Conservation (phyloP, 2,888 invertebrate genomes). For the Pterostichus niger region DNA sequence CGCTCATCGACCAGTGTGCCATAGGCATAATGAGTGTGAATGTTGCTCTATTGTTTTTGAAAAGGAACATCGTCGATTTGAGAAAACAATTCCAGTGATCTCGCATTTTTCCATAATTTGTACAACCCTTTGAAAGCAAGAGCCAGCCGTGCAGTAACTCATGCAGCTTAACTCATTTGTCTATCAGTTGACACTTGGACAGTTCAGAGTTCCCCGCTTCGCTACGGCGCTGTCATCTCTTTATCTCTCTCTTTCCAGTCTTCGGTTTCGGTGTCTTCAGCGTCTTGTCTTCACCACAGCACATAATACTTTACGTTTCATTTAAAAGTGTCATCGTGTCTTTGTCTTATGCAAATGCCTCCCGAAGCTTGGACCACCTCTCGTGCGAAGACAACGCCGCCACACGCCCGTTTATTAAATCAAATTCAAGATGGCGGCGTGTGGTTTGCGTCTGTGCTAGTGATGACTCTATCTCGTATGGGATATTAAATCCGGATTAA, state of each 20-base stretch:
- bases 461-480: slow-evolving; percentile 14
- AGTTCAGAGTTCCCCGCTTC: background rate
- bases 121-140: too few relatives aligned
- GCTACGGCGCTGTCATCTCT: background rate
- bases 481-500: background rate
- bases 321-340: slow-evolving; percentile 66
- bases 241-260: background rate
- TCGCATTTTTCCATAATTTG: too few relatives aligned
- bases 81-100: too few relatives aligned
- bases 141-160: background rate
- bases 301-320: slow-evolving; percentile 60
- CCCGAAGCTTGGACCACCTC: slow-evolving; percentile 53
- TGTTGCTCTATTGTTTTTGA: too few relatives aligned
- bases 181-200: slow-evolving; percentile 28
- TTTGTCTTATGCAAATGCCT: slow-evolving; percentile 64
- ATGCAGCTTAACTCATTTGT: slow-evolving; percentile 33
- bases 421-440: slow-evolving; percentile 50
- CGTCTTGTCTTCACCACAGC: slow-evolving; percentile 37
- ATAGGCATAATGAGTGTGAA: too few relatives aligned
- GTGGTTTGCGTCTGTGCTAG: too few relatives aligned
- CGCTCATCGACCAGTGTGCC: too few relatives aligned
- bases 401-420: slow-evolving; percentile 54
- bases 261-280: slow-evolving; percentile 12
- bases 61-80: too few relatives aligned
- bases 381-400: slow-evolving; percentile 52